Percentiles rank a stretch among this genome's conserved stretches.
Conservation (phyloP, 1,140 invertebrate genomes). For the Glomeris maerens region DNA sequence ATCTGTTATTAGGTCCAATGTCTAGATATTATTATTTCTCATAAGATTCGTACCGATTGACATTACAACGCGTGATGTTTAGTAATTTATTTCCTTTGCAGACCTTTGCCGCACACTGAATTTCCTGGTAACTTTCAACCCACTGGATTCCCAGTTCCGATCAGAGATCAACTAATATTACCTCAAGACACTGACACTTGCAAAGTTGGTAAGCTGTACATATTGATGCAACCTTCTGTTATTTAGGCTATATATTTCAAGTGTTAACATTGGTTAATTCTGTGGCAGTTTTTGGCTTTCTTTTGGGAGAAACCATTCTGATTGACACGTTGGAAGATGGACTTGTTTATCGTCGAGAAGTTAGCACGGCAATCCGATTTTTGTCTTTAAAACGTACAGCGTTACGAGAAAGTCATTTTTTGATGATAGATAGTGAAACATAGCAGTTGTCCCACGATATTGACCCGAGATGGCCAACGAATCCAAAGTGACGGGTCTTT, state of each 20-base stretch:
- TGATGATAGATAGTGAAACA: constrained; percentile 27
- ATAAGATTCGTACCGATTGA: no score
- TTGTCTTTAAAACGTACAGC: not conserved
- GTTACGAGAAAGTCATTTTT: not conserved
- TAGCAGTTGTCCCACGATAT: constrained; percentile 31
- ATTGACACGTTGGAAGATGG: constrained; percentile 29
- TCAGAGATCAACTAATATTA: constrained; percentile 26
- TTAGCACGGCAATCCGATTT: no score
- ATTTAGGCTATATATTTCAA: no score
- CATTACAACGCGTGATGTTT: no score
- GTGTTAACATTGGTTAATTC: no score
- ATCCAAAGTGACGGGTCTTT: constrained; percentile 33
- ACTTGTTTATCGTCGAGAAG: constrained; percentile 30
- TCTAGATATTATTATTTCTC: no score
- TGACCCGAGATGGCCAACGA: constrained; percentile 29
- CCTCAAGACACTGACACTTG: constrained; percentile 26
- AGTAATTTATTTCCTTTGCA: no score
- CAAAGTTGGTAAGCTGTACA: constrained; percentile 29
- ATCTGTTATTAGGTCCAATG: no score
- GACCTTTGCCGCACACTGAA: constrained; percentile 28
- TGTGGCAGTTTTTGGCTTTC: constrained; percentile 31
- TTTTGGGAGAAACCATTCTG: constrained; percentile 30
- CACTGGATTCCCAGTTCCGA: constrained; percentile 27
- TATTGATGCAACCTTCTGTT: no score
- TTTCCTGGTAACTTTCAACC: constrained; percentile 25